Conservation (phyloP, 2,113 vertebrate species). For the Stigmatopora nigra region DNA sequence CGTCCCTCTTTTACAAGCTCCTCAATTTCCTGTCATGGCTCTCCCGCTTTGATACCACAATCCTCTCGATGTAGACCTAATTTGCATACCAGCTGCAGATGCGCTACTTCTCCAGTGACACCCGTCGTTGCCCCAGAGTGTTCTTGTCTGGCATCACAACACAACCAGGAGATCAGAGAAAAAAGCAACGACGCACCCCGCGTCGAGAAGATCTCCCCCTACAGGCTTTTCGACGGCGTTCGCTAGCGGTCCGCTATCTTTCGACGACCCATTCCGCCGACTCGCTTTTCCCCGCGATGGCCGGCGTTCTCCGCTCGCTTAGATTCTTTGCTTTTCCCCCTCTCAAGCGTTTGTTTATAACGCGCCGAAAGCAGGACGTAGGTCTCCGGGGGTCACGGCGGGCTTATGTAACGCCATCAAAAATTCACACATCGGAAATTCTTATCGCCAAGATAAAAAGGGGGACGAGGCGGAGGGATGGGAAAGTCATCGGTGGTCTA, state of each 20-base stretch:
- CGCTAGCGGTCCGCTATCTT: slow-evolving; percentile 29
- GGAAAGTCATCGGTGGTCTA: slow-evolving; percentile 17
- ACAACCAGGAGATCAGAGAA: slow-evolving; percentile 64
- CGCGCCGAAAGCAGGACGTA: slow-evolving; percentile 64
- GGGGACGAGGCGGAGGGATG: slow-evolving; percentile 20
- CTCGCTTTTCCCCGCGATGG: slow-evolving; percentile 13
- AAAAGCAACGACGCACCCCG: slow-evolving; percentile 38
- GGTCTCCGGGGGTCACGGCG: slow-evolving; percentile 64
- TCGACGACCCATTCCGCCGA: slow-evolving; percentile 17
- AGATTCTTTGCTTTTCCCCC: slow-evolving; percentile 26
- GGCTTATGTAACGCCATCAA: slow-evolving; percentile 73
- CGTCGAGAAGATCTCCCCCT: slow-evolving; percentile 63
- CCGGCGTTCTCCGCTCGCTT: slow-evolving; percentile 36
- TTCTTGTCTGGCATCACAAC: slow-evolving; percentile 66
- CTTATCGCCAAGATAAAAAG: slow-evolving; percentile 51
- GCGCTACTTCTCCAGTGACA: slow-evolving; percentile 54
- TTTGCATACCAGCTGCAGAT: slow-evolving; percentile 61
- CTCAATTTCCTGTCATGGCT: slow-evolving; percentile 15
- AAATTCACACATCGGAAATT: slow-evolving; percentile 71
- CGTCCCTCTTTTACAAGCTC: neutral
- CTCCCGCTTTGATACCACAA: slow-evolving; percentile 24
- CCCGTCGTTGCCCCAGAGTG: slow-evolving; percentile 59
- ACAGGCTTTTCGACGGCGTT: slow-evolving; percentile 50
- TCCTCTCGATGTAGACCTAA: slow-evolving; percentile 26
- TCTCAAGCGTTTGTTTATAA: slow-evolving; percentile 60